Evolutionary conservation across 1,140 invertebrate genomes (phyloP).

Genomic region (Cyclina sinensis): DNA sequence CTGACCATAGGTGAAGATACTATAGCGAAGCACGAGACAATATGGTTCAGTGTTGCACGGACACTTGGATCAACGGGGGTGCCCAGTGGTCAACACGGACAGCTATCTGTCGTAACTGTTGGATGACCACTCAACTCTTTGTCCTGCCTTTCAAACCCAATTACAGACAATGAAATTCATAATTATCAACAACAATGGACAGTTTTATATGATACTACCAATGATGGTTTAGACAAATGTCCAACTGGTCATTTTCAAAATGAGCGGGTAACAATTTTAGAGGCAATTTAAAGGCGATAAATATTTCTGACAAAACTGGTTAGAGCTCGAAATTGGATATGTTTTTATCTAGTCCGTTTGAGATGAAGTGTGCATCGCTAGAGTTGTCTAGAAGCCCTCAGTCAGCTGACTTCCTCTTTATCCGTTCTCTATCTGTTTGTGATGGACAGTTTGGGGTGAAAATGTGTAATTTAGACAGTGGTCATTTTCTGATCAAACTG

Average conservation of each 20-base stretch:
- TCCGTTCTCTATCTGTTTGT: not conserved
- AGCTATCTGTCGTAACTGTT: constrained; percentile 14
- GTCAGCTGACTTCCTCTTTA: not conserved
- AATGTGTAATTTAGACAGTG: constrained; percentile 58
- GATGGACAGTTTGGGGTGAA: constrained; percentile 47
- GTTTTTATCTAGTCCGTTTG: not conserved
- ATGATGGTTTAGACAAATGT: constrained; percentile 13
- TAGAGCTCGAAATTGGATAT: constrained; percentile 19
- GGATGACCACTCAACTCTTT: constrained; percentile 47
- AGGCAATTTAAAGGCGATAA: constrained; percentile 74
- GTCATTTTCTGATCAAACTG: constrained; percentile 46
- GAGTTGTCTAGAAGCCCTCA: not conserved
- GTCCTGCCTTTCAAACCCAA: constrained; percentile 51
- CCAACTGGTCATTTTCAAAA: constrained; percentile 67
- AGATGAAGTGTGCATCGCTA: not conserved
- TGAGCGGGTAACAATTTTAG: constrained; percentile 65
- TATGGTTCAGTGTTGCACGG: constrained; percentile 14
- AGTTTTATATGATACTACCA: constrained; percentile 20
- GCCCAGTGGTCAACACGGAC: constrained; percentile 27
- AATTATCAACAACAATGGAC: constrained; percentile 53
- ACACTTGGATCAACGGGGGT: not conserved
- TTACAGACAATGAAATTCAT: constrained; percentile 61
- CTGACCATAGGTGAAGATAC: not conserved
- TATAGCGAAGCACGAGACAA: not conserved
- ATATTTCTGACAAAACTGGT: constrained; percentile 57